Conservation (phyloP, 1,140 invertebrate species). For the Vanessa atalanta region DNA sequence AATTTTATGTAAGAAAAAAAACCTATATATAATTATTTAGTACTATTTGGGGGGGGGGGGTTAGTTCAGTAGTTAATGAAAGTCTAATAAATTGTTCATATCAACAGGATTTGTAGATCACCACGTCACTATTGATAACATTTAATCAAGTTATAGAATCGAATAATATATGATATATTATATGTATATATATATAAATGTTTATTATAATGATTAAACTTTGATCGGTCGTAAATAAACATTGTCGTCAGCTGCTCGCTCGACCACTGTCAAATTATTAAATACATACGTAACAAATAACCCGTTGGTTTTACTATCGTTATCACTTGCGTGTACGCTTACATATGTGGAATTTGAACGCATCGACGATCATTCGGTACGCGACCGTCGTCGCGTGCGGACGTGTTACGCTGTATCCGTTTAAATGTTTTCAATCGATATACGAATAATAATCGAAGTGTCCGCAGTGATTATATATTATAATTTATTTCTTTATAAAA, state of each 20-base stretch:
- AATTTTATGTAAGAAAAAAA: too few relatives aligned
- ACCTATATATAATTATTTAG: too few relatives aligned
- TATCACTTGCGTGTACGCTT: constrained; percentile 56
- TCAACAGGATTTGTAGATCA: too few relatives aligned
- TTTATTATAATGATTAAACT: too few relatives aligned
- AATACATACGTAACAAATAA: constrained; percentile 15
- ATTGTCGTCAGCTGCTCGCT: background rate
- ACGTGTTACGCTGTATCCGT: constrained; percentile 38
- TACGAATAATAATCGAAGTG: constrained; percentile 56
- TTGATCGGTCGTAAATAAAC: too few relatives aligned
- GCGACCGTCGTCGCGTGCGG: constrained; percentile 45
- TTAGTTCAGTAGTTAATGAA: too few relatives aligned
- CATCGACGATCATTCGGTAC: constrained; percentile 45
- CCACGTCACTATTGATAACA: too few relatives aligned
- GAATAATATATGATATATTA: too few relatives aligned
- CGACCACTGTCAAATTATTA: background rate
- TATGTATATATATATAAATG: too few relatives aligned
- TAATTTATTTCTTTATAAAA: constrained; percentile 65
- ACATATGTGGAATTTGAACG: constrained; percentile 35
- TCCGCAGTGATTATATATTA: constrained; percentile 64
- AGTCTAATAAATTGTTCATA: too few relatives aligned
- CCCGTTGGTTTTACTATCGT: constrained; percentile 29
- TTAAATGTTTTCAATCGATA: constrained; percentile 49
- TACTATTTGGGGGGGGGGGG: too few relatives aligned
- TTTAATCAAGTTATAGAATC: too few relatives aligned